Percentiles rank a stretch among this genome's conserved stretches.
Conservation (phyloP, 2,888 invertebrate species). For the Dusona sp. region DNA sequence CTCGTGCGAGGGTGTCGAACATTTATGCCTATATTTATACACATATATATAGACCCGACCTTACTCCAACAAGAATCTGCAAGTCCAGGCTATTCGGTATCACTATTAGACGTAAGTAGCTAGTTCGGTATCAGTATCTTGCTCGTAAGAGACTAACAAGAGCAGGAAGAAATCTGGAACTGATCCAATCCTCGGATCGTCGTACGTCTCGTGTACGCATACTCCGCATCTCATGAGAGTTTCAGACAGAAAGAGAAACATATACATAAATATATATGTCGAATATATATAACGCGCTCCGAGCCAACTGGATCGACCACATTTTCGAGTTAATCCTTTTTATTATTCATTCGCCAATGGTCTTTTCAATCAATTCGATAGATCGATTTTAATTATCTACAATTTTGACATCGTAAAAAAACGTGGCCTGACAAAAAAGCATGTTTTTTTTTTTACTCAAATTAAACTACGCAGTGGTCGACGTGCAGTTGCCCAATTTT, state of each 20-base stretch:
- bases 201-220: constrained; percentile 46
- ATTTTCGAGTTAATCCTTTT: not conserved
- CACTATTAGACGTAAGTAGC: constrained; percentile 17
- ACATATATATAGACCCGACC: not conserved
- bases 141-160: constrained; percentile 36
- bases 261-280: not conserved
- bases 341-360: not conserved
- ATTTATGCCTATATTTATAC: not conserved
- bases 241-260: constrained; percentile 19
- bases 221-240: constrained; percentile 20
- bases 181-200: constrained; percentile 59
- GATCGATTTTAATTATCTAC: not conserved
- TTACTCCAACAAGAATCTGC: constrained; percentile 8
- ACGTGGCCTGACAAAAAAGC: too few relatives aligned
- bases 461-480: not conserved
- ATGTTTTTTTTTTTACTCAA: not conserved
- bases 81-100: constrained; percentile 21
- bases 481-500: too few relatives aligned
- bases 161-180: constrained; percentile 64
- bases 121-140: constrained; percentile 21
- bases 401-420: not conserved
- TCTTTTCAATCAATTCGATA: not conserved
- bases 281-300: not conserved
- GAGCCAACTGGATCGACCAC: not conserved
- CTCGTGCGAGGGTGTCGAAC: constrained; percentile 24